Base-by-base conservation (phyloP, 2,113 vertebrate genomes). In the Fregetta grallaria region DNA sequence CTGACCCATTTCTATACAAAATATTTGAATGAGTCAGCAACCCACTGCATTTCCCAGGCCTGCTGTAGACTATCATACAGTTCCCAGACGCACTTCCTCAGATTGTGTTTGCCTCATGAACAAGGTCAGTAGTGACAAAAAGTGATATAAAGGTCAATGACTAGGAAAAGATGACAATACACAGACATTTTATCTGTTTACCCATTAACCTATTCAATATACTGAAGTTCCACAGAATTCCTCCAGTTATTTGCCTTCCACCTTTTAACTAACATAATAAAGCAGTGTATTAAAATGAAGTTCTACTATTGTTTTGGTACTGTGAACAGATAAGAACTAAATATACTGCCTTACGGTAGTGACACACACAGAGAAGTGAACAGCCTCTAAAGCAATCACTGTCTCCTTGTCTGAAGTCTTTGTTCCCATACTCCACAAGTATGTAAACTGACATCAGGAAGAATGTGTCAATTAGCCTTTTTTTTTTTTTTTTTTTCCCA, bases 21-120 rank as follows among this genome's bases (percentile, higher is more conserved):
- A 86, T 47, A 94, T 78, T 42, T 68, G 45, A 91, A 90, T 96
- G 92, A 96, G 72, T 95, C 96, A 96, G 91, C 81, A 95, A 71
- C 34, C 30, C 71, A 19, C 56, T 88, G 80, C 58, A 52, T 94
- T 97, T 97, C 96, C 93, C 94, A 97, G 90, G 89, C 82, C 62
- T 67, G 68, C 45, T 87, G 61, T 1, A 92, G 73, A 95, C 92
- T 66, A 55, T 58, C 81, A 26, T 7, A 71, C 76, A 63, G 88
- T 78, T 62, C 78, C 81, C 91, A 94, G 80, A 97, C 71, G 5
- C 13, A 88, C 75, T 96, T 96, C 93, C 96, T 96, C 90, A 85
- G 56, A 94, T 93, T 96, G 87, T 90, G 66, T 80, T 90, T 93
- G 74, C 56, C 86, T 93, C 90, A 85, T 45, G 45, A 88, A 53